Percentiles rank a stretch among this genome's conserved stretches.
These are phyloP conservation scores for Bactericera cockerelli DNA, from an alignment of 1,140 invertebrate species.

Conservation along the genomic window DNA sequence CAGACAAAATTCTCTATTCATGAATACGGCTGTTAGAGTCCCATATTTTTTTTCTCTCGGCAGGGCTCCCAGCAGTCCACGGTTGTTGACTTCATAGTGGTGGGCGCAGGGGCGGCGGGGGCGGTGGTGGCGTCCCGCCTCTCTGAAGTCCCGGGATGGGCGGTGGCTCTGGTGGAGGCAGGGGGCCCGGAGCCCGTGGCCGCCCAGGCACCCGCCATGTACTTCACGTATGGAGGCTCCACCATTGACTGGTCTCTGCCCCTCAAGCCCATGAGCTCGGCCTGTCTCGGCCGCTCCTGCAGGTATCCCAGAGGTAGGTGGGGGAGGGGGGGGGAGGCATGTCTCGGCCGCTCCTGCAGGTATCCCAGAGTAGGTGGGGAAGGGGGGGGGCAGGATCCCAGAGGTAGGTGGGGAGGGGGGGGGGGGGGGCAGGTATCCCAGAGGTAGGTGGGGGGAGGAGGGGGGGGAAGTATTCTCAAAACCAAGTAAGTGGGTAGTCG, in stretches of 20 bases:
- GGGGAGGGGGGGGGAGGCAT: too few relatives aligned
- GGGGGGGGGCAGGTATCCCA: too few relatives aligned
- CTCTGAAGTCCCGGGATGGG: slow-evolving; percentile 9
- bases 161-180: slow-evolving; percentile 17
- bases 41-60: not conserved
- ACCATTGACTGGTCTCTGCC: slow-evolving; percentile 15
- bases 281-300: slow-evolving; percentile 34
- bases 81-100: slow-evolving; percentile 15
- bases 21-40: too few relatives aligned
- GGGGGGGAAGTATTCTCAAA: too few relatives aligned
- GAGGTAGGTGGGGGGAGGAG: slow-evolving; percentile 35
- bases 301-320: slow-evolving; percentile 37
- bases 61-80: not conserved
- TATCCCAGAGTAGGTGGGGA: slow-evolving; percentile 15
- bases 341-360: slow-evolving; percentile 32
- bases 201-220: slow-evolving; percentile 15
- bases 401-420: too few relatives aligned
- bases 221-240: slow-evolving; percentile 15
- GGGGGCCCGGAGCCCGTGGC: slow-evolving; percentile 17
- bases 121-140: slow-evolving; percentile 16
- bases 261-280: slow-evolving; percentile 38
- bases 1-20: too few relatives aligned
- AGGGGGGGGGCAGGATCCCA: too few relatives aligned
- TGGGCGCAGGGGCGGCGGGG: slow-evolving; percentile 17
- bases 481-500: too few relatives aligned